Evolutionary conservation across 2,797 vertebrate genomes (phyloP).

Genomic region (Helostoma temminkii): DNA sequence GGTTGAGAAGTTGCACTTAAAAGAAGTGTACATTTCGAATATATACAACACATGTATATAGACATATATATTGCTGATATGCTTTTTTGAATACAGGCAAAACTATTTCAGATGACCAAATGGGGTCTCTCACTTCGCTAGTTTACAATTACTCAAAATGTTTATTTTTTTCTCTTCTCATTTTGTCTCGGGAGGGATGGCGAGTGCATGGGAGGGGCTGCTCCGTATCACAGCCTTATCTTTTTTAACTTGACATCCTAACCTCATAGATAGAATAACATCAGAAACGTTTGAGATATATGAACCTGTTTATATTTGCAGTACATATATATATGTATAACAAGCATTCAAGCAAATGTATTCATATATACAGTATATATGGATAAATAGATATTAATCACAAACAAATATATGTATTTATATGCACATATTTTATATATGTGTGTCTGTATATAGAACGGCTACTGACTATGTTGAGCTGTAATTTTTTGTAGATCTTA

Average conservation of each 20-base stretch:
- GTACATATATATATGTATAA: slow-evolving; percentile 98
- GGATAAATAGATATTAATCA: slow-evolving; percentile 87
- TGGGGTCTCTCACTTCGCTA: slow-evolving; percentile 85
- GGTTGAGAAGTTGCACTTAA: slow-evolving; percentile 93
- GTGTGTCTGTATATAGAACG: slow-evolving; percentile 87
- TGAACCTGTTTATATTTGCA: slow-evolving; percentile 96
- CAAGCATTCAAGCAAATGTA: slow-evolving; percentile 84
- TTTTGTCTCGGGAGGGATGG: slow-evolving; percentile 82
- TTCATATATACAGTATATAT: slow-evolving; percentile 87
- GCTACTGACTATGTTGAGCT: slow-evolving; percentile 91
- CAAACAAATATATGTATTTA: slow-evolving; percentile 88
- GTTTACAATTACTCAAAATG: slow-evolving; percentile 87
- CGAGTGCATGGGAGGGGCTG: slow-evolving; percentile 86
- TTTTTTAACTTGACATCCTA: slow-evolving; percentile 87
- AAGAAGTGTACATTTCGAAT: slow-evolving; percentile 86
- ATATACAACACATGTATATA: slow-evolving; percentile 86
- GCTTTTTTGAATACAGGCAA: slow-evolving; percentile 97
- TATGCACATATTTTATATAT: slow-evolving; percentile 89
- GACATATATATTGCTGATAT: slow-evolving; percentile 92
- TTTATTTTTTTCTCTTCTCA: slow-evolving; percentile 83
- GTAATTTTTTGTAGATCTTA: slow-evolving; percentile 98
- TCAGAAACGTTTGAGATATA: slow-evolving; percentile 95
- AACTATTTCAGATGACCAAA: slow-evolving; percentile 90
- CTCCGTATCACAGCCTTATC: slow-evolving; percentile 87
- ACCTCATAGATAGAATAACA: slow-evolving; percentile 93